Percentiles rank a stretch among this genome's conserved stretches.
These are phyloP conservation scores for Carabus problematicus DNA, from an alignment of 2,888 invertebrate species.

Conservation along the genomic window DNA sequence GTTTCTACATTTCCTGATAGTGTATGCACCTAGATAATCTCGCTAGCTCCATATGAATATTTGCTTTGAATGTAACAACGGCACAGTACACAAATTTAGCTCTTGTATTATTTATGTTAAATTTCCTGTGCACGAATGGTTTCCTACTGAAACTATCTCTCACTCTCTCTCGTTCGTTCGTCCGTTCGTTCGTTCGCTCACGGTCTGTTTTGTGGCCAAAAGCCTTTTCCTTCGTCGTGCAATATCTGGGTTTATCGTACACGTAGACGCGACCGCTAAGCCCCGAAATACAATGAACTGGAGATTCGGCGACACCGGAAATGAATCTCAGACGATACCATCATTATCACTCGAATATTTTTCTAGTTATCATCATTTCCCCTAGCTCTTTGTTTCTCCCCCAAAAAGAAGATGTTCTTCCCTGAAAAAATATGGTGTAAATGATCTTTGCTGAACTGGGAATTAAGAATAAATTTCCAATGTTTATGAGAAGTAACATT, in stretches of 20 bases:
- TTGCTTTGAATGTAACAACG: too few relatives aligned
- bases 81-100: too few relatives aligned
- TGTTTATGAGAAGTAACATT: too few relatives aligned
- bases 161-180: neutral
- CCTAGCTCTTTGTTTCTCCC: slow-evolving; percentile 18
- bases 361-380: slow-evolving; percentile 24
- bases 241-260: slow-evolving; percentile 31
- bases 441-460: too few relatives aligned
- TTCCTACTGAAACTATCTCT: neutral
- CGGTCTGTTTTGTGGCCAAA: slow-evolving; percentile 2
- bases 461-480: too few relatives aligned
- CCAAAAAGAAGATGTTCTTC: neutral
- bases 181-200: neutral
- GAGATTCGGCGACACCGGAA: slow-evolving; percentile 53
- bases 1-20: too few relatives aligned
- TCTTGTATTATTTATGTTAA: slow-evolving; percentile 1
- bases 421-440: too few relatives aligned
- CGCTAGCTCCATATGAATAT: too few relatives aligned
- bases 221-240: neutral
- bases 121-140: neutral
- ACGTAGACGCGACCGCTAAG: slow-evolving; percentile 43
- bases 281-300: slow-evolving; percentile 54
- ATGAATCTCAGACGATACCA: slow-evolving; percentile 56
- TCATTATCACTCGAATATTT: slow-evolving; percentile 53
- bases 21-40: too few relatives aligned